Evolutionary conservation across 2,888 invertebrate species (phyloP), one percentile per base, ranked within the genome.

Genomic region (Orchesella flavescens): DNA sequence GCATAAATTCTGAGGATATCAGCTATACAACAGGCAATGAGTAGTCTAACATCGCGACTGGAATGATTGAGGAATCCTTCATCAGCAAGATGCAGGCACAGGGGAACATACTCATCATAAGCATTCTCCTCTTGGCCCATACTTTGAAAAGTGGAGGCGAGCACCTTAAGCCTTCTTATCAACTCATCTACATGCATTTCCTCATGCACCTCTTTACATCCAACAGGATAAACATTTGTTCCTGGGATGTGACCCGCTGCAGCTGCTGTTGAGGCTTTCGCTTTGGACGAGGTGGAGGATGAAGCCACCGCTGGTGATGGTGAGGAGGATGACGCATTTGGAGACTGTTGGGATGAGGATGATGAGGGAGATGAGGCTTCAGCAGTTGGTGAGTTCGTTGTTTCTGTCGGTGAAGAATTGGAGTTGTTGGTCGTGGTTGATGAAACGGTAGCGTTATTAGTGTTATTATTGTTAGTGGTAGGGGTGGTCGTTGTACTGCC

Each of bases 11-110:
- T 92, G 87, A 99, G 93, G 46, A 99, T 96, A 91, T 99, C 98
- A 7, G 98, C 98, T 89, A 99, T 96, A 90, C 98, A 98, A 91
- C 98, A 99, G 0, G 98, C 98, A 84, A 98, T 96, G 49, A 98
- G 92, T 72, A 99, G 92, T 90, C 98, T 96, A 0, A 99, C 98
- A 91, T 99, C 98, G 87, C 95, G 93, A 83, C 96, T 97, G 63
- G 93, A 92, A 91, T 99, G 97, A 85, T 95, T 93, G 87, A 98
- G 92, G 90, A 97, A 98, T 90, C 94, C 95, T 89, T 98, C 98
- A 89, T 97, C 96, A 0, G 97, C 97, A 88, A 98, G 91, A 91
- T 97, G 97, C 75, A 98, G 90, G 5, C 98, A 97, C 88, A 99
- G 91, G 0, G 97, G 97, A 87, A 97, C 95, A 91, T 94, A 97